These are phyloP conservation scores for Phyto melanocephala DNA, from an alignment of 2,888 invertebrate genomes.

Conservation along the genomic window DNA sequence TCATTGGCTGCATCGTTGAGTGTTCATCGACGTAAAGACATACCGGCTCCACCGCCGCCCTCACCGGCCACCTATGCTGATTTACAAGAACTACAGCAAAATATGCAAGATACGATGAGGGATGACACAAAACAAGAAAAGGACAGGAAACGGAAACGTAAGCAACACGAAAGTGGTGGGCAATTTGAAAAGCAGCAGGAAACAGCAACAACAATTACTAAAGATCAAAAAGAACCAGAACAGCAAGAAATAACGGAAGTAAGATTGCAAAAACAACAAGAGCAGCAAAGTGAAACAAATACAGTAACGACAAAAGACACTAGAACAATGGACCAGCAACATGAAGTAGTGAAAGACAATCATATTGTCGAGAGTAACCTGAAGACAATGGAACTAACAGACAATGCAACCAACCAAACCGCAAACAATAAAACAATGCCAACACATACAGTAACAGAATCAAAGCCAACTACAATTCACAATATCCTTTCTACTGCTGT, in stretches of 20 bases:
- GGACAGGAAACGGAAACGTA: slow-evolving; percentile 65
- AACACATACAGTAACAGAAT: slow-evolving; percentile 32
- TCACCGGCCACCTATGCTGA: slow-evolving; percentile 75
- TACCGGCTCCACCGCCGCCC: slow-evolving; percentile 74
- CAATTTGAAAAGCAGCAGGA: slow-evolving; percentile 51
- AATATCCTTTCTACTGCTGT: background rate
- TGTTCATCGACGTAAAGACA: slow-evolving; percentile 69
- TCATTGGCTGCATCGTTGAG: slow-evolving; percentile 35
- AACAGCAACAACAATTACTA: slow-evolving; percentile 33
- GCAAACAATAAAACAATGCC: slow-evolving; percentile 53
- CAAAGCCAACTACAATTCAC: slow-evolving; percentile 36
- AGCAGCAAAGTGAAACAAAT: slow-evolving; percentile 27
- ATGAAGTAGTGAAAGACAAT: background rate
- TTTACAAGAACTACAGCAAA: slow-evolving; percentile 73
- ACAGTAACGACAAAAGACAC: slow-evolving; percentile 28
- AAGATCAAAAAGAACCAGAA: slow-evolving; percentile 15
- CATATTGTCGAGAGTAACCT: slow-evolving; percentile 12
- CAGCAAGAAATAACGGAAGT: slow-evolving; percentile 24
- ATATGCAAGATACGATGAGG: slow-evolving; percentile 71
- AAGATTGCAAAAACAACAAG: slow-evolving; percentile 25
- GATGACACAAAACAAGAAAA: slow-evolving; percentile 69
- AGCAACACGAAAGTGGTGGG: slow-evolving; percentile 34
- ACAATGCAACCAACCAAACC: slow-evolving; percentile 57
- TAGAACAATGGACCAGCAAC: slow-evolving; percentile 34
- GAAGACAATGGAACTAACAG: slow-evolving; percentile 49